A percentile compares a stretch with the other conserved stretches of the same genome.
Conservation (phyloP, 2,888 invertebrate genomes). For the Drosophila neonasuta region DNA sequence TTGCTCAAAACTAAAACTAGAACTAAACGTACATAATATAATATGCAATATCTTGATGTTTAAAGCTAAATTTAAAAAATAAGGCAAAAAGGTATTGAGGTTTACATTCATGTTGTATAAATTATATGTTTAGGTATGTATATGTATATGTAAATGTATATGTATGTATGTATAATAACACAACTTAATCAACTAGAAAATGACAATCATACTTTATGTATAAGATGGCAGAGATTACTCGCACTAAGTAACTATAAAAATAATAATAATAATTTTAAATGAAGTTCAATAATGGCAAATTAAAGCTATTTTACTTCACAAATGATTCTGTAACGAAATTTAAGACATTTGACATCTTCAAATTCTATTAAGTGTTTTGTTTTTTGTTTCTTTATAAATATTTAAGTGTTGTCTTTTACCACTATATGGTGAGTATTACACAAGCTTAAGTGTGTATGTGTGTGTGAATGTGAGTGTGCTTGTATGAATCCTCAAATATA, state of each 20-base stretch:
- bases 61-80: conserved; percentile 70
- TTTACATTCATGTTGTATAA: conserved; percentile 55
- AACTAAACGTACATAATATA: conserved; percentile 51
- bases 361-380: conserved; percentile 35
- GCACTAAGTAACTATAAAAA: conserved; percentile 48
- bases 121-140: conserved; percentile 19
- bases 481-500: conserved; percentile 63
- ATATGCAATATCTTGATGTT: conserved; percentile 34
- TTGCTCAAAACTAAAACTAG: conserved; percentile 53
- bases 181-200: conserved; percentile 53
- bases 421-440: conserved; percentile 42
- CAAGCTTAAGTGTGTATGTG: conserved; percentile 20
- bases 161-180: conserved; percentile 26
- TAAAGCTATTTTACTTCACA: conserved; percentile 77
- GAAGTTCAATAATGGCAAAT: conserved; percentile 76
- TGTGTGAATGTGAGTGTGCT: conserved; percentile 29
- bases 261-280: conserved; percentile 24
- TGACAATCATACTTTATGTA: conserved; percentile 28
- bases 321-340: conserved; percentile 34
- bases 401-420: conserved; percentile 36
- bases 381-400: conserved; percentile 25
- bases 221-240: conserved; percentile 68
- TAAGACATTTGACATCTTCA: conserved; percentile 46
- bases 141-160: conserved; percentile 8
- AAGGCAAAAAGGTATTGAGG: conserved; percentile 73